A percentile compares a stretch with the other conserved stretches of the same genome.
These are phyloP conservation scores for Ceratosolen fusciceps DNA, from an alignment of 1,140 invertebrate species.

Conservation along the genomic window DNA sequence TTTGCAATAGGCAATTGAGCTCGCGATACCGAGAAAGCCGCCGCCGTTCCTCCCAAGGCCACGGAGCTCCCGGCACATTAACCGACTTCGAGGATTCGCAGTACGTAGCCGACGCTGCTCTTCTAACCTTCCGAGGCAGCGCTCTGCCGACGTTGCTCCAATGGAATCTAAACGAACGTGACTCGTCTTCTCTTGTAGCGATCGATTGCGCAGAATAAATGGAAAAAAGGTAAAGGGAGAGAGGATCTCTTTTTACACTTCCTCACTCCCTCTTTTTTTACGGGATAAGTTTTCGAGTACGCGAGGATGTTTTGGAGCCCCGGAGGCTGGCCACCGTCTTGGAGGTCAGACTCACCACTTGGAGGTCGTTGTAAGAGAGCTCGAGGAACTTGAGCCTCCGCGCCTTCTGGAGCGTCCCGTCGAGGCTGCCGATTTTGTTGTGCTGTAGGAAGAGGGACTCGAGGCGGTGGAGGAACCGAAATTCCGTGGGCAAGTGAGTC, in stretches of 20 bases:
- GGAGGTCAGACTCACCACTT: slow-evolving; percentile 74
- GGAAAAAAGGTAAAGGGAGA: neutral
- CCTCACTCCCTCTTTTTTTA: no score
- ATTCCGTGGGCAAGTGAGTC: slow-evolving; percentile 78
- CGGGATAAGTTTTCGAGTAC: no score
- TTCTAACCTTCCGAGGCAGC: no score
- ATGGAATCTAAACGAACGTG: neutral
- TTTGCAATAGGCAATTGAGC: no score
- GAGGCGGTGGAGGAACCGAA: slow-evolving; percentile 77
- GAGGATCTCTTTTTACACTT: no score
- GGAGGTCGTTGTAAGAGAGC: slow-evolving; percentile 81
- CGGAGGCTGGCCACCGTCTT: neutral
- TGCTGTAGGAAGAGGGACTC: slow-evolving; percentile 80
- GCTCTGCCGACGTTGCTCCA: no score
- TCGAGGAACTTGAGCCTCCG: slow-evolving; percentile 77
- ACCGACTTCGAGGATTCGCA: no score
- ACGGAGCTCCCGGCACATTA: neutral
- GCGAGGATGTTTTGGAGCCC: no score
- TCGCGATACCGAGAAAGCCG: no score
- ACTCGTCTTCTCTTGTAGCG: neutral
- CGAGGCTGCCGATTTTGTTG: slow-evolving; percentile 79
- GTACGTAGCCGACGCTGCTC: no score
- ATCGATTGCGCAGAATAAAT: neutral
- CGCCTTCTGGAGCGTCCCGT: slow-evolving; percentile 79
- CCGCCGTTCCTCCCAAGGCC: no score